Base-by-base conservation (phyloP, 2,888 invertebrate species). In the Parnassius glacialis region DNA sequence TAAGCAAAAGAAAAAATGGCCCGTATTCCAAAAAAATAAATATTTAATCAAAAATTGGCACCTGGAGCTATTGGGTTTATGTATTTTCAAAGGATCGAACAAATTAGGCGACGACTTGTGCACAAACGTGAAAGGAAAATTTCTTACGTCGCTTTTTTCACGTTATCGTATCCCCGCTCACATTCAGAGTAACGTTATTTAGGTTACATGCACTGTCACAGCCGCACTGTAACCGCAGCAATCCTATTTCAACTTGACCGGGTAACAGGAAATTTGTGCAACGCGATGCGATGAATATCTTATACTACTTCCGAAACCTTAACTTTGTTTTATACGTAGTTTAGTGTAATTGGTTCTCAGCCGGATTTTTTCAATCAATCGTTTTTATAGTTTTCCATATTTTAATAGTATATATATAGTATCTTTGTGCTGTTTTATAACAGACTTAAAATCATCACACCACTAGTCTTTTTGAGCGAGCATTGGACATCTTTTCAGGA, bases 61-160 rank as follows among this genome's bases (percentile, higher is more conserved):
- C 65, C 66, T 68, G 67, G 61, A 69, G 69, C 71, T 69, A 72
- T 74, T 69, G 65, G 56, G 60, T 60, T 53, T 67, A 62, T 57
- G 65, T 62, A 44, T 59, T 66, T 61, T 64, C 65, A 56, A 57
- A 59, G 52, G 58, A 64, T 64, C 55, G 58, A 52, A 64, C 44
- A 67, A 65, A 65, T 67, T 67, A 64, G 65, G 65, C 55, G 57
- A 41, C 64, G 61, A 67, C 59, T 50, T 65, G 58, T 62, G 61
- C 61, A 59, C 61, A 64, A 67, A 65, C 54, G 52, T 47, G 48
- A 44, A 58, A 60, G 52, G 57, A 61, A 64, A 63, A 53, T 64
- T 62, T 16, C 45, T 52, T 12, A 16, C 48, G 50, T 43, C 12
- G 55, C 52, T 62, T 66, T 57, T 48, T 47, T 53, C 52, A 62